Evolutionary conservation across 1,140 invertebrate genomes (phyloP), one percentile per base, ranked within the genome.

Genomic region (Calephelis nemesis): DNA sequence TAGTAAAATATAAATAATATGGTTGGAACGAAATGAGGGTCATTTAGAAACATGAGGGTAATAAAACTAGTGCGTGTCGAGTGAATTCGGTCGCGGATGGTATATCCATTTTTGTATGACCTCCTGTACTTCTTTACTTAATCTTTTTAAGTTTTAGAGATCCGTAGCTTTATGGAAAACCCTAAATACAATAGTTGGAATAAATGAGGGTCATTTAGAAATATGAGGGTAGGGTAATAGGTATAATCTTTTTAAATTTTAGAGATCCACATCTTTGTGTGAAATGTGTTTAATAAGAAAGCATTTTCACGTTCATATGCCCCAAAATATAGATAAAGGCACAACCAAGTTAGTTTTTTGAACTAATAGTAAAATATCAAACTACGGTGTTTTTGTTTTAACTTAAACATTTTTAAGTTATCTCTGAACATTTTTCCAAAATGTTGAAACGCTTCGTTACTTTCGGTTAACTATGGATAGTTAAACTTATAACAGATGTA

Each of bases 21-120:
- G 83, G 84, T 87, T 83, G 81, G 80, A 86, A 83, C 84, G 80
- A 87, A 91, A 91, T 91, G 88, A 91, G 89, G 89, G 85, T 84
- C 83, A 91, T 91, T 91, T 91, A 84, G 83, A 91, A 91, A 90
- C 89, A 91, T 91, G 89, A 90, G 89, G 89, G 89, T 85, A 90
- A 91, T 91, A 91, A 91, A 91, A 91, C 82, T 89, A 88, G 89
- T 90, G 87, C 88, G 89, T 89, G 88, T 87, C 81, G 77, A 84
- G 80, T 84, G 82, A 87, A 89, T 76, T 84, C 85, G 85, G 87
- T 87, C 87, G 83, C 79, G 79, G 77, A 71, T 71, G 69, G 69
- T 67, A 64, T 69, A 74, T 72, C 74, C 77, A 78, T 63, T 63
- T 68, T 73, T 68, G 40, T 45, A 39, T 72, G 74, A 78, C 47